Conservation (phyloP, 2,888 invertebrate genomes). For the Dicranocentrus wangi region DNA sequence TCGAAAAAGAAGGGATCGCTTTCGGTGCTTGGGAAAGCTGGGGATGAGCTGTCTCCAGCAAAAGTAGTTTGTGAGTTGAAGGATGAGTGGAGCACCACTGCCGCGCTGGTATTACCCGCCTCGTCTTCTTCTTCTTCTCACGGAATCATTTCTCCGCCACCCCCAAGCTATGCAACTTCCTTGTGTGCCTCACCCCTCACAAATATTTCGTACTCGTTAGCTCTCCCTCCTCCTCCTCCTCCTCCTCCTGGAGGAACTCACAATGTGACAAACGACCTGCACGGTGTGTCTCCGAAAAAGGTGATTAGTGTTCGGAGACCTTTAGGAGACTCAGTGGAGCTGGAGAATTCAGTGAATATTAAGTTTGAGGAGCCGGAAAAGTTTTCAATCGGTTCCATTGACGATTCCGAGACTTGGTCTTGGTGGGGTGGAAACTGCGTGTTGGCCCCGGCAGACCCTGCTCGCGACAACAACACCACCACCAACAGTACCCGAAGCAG, state of each 20-base stretch:
- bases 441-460: conserved; percentile 46
- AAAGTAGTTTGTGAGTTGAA: conserved; percentile 43
- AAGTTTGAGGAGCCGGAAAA: conserved; percentile 45
- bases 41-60: conserved; percentile 56
- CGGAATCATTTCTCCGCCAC: conserved; percentile 22
- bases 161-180: conserved; percentile 34
- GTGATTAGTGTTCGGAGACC: conserved; percentile 37
- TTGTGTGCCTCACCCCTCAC: conserved; percentile 28
- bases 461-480: conserved; percentile 32
- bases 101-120: conserved; percentile 28
- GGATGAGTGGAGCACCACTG: conserved; percentile 50
- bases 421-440: conserved; percentile 65
- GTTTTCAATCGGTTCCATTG: conserved; percentile 50
- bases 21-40: conserved; percentile 53
- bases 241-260: conserved; percentile 44
- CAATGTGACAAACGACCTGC: conserved; percentile 30
- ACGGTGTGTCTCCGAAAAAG: not conserved
- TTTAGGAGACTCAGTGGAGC: conserved; percentile 44
- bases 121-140: conserved; percentile 18
- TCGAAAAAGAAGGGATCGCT: conserved; percentile 50
- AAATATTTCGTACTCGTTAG: conserved; percentile 2
- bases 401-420: conserved; percentile 62
- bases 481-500: not conserved
- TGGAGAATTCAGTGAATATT: conserved; percentile 34
- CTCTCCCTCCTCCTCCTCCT: conserved; percentile 42